Evolutionary conservation across 2,888 invertebrate genomes (phyloP).

Genomic region (Fragum fragum): DNA sequence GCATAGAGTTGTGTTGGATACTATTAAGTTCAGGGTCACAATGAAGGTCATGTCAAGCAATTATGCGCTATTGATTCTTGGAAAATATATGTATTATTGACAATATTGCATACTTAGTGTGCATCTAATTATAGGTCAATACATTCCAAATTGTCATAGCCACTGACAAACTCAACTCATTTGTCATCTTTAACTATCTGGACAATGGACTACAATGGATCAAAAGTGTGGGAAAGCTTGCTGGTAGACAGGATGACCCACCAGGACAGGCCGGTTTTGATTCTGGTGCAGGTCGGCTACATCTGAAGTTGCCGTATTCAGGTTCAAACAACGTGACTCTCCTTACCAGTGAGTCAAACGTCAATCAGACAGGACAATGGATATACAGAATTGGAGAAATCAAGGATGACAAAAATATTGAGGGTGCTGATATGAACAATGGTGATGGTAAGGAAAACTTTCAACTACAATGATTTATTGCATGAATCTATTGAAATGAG

Average conservation of each 20-base stretch:
- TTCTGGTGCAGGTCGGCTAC: constrained; percentile 92
- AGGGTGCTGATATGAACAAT: constrained; percentile 89
- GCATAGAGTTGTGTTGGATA: too few relatives aligned
- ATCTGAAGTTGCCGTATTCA: constrained; percentile 93
- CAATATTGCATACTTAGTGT: too few relatives aligned
- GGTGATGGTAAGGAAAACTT: constrained; percentile 70
- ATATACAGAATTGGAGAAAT: constrained; percentile 93
- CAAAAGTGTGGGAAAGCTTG: constrained; percentile 91
- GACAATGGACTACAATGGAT: constrained; percentile 96
- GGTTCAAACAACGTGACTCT: constrained; percentile 93
- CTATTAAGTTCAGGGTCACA: too few relatives aligned
- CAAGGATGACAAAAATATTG: constrained; percentile 89
- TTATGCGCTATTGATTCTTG: too few relatives aligned
- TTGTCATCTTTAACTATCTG: constrained; percentile 95
- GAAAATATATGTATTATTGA: too few relatives aligned
- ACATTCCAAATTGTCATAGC: constrained; percentile 94
- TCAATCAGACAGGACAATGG: constrained; percentile 94
- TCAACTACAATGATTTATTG: too few relatives aligned
- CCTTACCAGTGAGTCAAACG: constrained; percentile 92
- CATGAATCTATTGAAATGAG: too few relatives aligned
- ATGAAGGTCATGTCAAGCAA: too few relatives aligned
- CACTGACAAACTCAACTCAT: constrained; percentile 93
- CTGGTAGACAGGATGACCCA: constrained; percentile 93
- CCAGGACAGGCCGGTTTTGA: constrained; percentile 97
- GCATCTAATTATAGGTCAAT: constrained; percentile 88